Percentiles rank a stretch among this genome's conserved stretches.
Evolutionary conservation across 35 echinoderm and acorn worm genomes (phyloP).

Genomic region (Diadema setosum): DNA sequence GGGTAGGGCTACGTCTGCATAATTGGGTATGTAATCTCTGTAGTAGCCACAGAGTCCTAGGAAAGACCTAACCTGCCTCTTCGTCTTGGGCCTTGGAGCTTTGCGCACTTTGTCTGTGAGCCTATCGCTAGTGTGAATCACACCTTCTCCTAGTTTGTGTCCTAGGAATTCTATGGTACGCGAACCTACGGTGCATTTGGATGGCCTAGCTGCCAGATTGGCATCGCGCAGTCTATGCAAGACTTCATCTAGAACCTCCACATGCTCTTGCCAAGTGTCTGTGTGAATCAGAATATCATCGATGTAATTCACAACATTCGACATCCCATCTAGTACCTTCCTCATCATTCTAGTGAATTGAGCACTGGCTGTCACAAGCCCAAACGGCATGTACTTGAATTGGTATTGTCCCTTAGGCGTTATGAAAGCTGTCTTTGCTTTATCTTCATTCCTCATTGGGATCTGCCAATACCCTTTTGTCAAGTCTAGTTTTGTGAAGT

Average conservation of each 20-base stretch:
- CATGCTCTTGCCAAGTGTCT: slow-evolving; percentile 29
- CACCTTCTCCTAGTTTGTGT: background rate
- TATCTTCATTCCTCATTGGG: slow-evolving; percentile 5
- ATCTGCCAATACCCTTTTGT: slow-evolving; percentile 69
- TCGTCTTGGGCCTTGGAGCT: too few relatives aligned
- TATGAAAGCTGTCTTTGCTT: slow-evolving; percentile 40
- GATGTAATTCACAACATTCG: slow-evolving; percentile 36
- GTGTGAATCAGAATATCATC: slow-evolving; percentile 45
- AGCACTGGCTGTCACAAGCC: slow-evolving; percentile 35
- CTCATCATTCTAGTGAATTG: slow-evolving; percentile 34
- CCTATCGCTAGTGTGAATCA: background rate
- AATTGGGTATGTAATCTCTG: slow-evolving; percentile 17
- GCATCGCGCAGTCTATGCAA: too few relatives aligned
- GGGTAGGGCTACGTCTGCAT: slow-evolving; percentile 3
- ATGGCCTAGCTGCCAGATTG: background rate
- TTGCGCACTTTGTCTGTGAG: background rate
- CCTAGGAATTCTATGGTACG: slow-evolving; percentile 1
- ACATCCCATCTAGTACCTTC: too few relatives aligned
- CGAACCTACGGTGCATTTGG: slow-evolving; percentile 2
- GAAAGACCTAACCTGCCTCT: slow-evolving; percentile 7
- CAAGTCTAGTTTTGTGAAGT: slow-evolving; percentile 42
- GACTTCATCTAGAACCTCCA: background rate
- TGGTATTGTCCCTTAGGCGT: slow-evolving; percentile 34
- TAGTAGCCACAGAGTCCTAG: background rate
- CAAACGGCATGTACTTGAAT: slow-evolving; percentile 41